Evolutionary conservation across 23 tunicate genomes (phyloP).

Genomic region (Ascidia mentula): DNA sequence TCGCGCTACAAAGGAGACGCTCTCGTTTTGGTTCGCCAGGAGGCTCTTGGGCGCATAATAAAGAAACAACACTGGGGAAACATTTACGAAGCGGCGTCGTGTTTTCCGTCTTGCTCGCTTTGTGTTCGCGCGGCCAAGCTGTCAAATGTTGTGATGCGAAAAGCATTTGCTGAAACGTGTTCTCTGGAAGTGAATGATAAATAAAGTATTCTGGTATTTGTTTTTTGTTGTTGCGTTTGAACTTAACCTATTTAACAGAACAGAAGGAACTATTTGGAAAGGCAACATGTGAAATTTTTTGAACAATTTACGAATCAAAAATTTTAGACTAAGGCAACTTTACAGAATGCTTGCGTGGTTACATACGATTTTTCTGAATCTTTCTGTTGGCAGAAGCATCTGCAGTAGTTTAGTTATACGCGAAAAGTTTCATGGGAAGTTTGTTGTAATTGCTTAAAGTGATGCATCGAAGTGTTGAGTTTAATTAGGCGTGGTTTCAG

Average conservation of each 20-base stretch:
- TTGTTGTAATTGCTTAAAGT: neutral
- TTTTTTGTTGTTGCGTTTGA: neutral
- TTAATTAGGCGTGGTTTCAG: neutral
- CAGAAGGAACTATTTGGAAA: too few relatives aligned
- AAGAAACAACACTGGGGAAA: neutral
- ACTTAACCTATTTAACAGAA: too few relatives aligned
- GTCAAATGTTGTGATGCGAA: conserved; percentile 1
- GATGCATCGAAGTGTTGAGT: neutral
- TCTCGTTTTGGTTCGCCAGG: neutral
- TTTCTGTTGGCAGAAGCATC: too few relatives aligned
- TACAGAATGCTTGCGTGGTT: too few relatives aligned
- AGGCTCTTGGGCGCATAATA: neutral
- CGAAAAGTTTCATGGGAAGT: too few relatives aligned
- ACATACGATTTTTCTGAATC: too few relatives aligned
- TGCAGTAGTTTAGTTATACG: neutral
- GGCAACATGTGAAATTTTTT: too few relatives aligned
- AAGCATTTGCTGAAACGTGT: neutral
- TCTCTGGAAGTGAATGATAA: neutral
- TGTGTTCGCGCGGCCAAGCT: neutral
- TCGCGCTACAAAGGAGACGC: conserved; percentile 1
- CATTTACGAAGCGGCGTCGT: neutral
- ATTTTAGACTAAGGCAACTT: too few relatives aligned
- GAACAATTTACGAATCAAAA: too few relatives aligned
- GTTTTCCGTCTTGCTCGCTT: neutral
- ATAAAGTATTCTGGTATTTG: neutral